A percentile compares a stretch with the other conserved stretches of the same genome.
Conservation (phyloP, 2,113 vertebrate genomes). For the Cyanoderma ruficeps region DNA sequence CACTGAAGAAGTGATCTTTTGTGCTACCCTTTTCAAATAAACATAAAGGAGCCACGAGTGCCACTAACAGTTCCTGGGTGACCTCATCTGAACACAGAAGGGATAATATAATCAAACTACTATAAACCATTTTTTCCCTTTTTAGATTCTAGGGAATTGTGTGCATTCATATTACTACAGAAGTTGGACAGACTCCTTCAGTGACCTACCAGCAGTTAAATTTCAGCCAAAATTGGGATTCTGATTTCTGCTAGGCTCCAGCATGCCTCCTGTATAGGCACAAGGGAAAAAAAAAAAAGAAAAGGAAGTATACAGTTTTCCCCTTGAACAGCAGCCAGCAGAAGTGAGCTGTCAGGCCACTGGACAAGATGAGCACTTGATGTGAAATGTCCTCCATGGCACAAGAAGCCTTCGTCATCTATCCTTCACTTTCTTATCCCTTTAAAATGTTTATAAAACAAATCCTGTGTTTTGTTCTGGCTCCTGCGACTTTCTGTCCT, state of each 20-base stretch:
- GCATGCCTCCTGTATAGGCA: background rate
- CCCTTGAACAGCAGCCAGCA: background rate
- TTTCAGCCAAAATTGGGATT: background rate
- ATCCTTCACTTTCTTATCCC: background rate
- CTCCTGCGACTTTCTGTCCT: background rate
- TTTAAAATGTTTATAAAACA: conserved; percentile 16
- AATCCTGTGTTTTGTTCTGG: background rate
- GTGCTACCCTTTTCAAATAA: background rate
- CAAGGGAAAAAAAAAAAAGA: rapidly evolving
- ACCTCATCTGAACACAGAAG: background rate
- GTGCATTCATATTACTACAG: background rate
- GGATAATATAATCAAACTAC: background rate
- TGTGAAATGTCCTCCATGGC: background rate
- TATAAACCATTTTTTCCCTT: background rate
- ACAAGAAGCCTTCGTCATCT: background rate
- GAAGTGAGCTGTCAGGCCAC: background rate
- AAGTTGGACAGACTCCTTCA: background rate
- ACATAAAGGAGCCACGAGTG: background rate
- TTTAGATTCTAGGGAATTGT: background rate
- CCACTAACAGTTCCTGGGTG: background rate
- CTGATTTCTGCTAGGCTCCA: background rate
- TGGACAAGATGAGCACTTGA: background rate
- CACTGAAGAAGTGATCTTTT: background rate
- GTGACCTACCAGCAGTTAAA: background rate
- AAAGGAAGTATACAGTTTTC: background rate